Evolutionary conservation across 1,140 invertebrate genomes (phyloP).

Genomic region (Cephus cinctus): DNA sequence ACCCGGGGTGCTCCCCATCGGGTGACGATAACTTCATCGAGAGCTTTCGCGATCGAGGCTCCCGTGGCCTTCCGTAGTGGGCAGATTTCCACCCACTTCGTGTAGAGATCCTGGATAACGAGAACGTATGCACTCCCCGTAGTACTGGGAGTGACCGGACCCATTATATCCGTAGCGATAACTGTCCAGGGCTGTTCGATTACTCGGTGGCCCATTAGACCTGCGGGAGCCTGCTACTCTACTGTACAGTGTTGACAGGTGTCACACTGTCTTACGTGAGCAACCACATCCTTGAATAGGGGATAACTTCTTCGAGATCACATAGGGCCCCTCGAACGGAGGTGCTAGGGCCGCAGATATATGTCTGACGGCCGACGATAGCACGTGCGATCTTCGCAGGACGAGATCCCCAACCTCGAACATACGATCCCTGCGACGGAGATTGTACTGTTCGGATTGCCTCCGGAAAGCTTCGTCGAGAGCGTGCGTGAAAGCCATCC

Average conservation of each 20-base stretch:
- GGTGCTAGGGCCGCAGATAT: slow-evolving; percentile 32
- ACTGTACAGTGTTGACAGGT: slow-evolving; percentile 19
- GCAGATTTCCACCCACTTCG: slow-evolving; percentile 17
- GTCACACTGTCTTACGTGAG: slow-evolving; percentile 17
- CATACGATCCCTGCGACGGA: slow-evolving; percentile 6
- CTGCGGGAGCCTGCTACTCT: not conserved
- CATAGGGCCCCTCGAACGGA: slow-evolving; percentile 7
- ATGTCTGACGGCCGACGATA: slow-evolving; percentile 25
- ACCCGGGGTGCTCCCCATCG: slow-evolving; percentile 13
- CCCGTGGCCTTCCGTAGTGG: slow-evolving; percentile 15
- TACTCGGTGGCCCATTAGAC: slow-evolving; percentile 14
- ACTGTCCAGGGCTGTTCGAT: slow-evolving; percentile 18
- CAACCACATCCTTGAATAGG: slow-evolving; percentile 22
- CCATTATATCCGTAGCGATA: slow-evolving; percentile 9
- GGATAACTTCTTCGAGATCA: slow-evolving; percentile 37
- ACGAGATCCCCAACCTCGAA: slow-evolving; percentile 14
- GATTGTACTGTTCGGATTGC: no score
- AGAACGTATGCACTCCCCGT: slow-evolving; percentile 11
- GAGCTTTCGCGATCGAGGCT: slow-evolving; percentile 5
- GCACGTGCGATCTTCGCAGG: slow-evolving; percentile 17
- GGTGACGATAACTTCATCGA: slow-evolving; percentile 4
- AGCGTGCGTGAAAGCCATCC: no score
- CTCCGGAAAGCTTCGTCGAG: no score
- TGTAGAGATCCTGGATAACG: slow-evolving; percentile 19
- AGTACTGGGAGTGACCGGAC: slow-evolving; percentile 3